These are phyloP conservation scores for Euthynnus affinis DNA, from an alignment of 2,797 vertebrate species.

Conservation along the genomic window DNA sequence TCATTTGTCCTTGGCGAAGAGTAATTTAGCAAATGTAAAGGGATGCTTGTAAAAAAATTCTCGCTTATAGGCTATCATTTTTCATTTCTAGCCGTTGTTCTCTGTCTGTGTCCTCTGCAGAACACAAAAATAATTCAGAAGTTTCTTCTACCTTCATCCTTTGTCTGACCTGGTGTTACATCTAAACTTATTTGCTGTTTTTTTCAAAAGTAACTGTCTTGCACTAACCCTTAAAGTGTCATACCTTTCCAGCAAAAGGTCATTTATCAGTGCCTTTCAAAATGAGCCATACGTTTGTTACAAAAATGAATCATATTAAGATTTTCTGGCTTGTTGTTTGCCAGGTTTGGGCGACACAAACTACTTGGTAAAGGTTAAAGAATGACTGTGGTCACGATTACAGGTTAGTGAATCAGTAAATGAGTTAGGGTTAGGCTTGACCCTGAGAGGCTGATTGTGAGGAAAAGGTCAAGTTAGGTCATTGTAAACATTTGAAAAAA, in stretches of 20 bases:
- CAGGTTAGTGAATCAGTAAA: not conserved
- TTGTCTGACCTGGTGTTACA: too few relatives aligned
- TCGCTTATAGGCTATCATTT: conserved; percentile 3
- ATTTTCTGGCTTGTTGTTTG: not conserved
- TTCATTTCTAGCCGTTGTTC: conserved; percentile 23
- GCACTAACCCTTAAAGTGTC: not conserved
- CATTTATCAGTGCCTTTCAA: not conserved
- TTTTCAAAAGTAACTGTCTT: not conserved
- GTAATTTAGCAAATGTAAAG: conserved; percentile 45
- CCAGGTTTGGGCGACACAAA: not conserved
- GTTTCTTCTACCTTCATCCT: not conserved
- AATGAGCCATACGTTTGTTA: not conserved
- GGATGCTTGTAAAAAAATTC: conserved; percentile 28
- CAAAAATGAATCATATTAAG: not conserved
- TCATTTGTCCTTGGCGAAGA: conserved; percentile 46
- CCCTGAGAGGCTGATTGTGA: too few relatives aligned
- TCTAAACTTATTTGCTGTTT: too few relatives aligned
- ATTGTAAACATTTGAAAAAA: not conserved
- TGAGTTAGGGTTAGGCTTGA: too few relatives aligned
- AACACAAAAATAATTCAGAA: conserved; percentile 17
- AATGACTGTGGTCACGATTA: not conserved
- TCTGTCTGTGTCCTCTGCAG: not conserved
- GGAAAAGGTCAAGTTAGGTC: not conserved
- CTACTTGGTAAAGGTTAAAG: too few relatives aligned
- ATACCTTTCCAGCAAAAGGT: not conserved